Base-by-base conservation (phyloP, 2,113 vertebrate genomes). In the Cinclus cinclus region DNA sequence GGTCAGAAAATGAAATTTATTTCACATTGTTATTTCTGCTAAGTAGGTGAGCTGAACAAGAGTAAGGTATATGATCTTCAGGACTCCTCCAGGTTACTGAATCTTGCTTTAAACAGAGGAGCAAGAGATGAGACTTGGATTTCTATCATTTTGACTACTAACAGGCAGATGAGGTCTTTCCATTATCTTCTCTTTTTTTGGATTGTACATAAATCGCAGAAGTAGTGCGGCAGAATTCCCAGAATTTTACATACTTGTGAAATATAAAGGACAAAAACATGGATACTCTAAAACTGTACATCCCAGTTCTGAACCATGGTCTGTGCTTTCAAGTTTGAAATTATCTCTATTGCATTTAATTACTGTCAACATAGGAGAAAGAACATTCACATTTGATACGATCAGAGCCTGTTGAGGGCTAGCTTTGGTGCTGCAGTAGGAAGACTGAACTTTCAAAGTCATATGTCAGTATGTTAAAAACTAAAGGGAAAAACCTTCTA, bases 111-210 rank as follows among this genome's bases (percentile, higher is more conserved):
- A 55, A 49, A 87, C 6, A 77, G 56, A 83, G 2, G 22, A 85
- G 41, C 28, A 59, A 88, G 60, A 94, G 87, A 86, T 91, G 55
- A 80, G 59, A 46, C 4, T 89, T 73, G 58, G 55, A 59, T 44
- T 55, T 56, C 33, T 55, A 14, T 62, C 71, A 15, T 18, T 81
- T 46, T 68, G 77, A 90, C 69, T 93, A 46, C 49, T 83, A 91
- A 76, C 20, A 87, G 76, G 59, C 41, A 94, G 83, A 93, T 95
- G 73, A 85, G 75, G 31, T 70, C 60, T 87, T 93, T 80, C 65
- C 25, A 75, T 93, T 23, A 9, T 44, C 25, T 23, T 23, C 2
- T 67, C 10, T 89, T 13, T 67, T 87, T 76, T 42, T 63, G 6
- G 3, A 35, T 78, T 77, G 9, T 31, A 75, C 42, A 25, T 18